These are phyloP conservation scores for Dione vanillae DNA, from an alignment of 2,888 invertebrate species.

Conservation along the genomic window DNA sequence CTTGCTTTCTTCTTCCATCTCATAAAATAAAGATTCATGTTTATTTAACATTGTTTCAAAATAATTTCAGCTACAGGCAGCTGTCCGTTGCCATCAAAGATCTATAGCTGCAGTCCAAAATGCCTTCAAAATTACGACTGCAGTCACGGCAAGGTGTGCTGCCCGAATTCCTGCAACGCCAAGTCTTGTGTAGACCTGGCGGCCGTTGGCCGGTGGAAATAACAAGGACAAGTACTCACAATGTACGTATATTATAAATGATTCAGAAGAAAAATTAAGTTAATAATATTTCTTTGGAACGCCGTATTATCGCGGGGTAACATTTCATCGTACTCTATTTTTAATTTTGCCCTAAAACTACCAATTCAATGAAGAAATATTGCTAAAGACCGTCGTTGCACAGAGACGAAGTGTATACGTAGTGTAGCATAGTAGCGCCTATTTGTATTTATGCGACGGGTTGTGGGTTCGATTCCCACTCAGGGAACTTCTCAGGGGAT, in stretches of 20 bases:
- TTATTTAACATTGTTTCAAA: background rate
- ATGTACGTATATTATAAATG: conserved; percentile 58
- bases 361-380: too few relatives aligned
- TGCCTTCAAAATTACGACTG: conserved; percentile 88
- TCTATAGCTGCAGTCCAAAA: conserved; percentile 87
- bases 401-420: too few relatives aligned
- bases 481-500: too few relatives aligned
- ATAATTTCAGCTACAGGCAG: conserved; percentile 59
- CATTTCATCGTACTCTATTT: too few relatives aligned
- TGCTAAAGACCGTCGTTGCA: too few relatives aligned
- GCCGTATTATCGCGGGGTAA: background rate
- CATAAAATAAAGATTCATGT: background rate
- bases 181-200: conserved; percentile 86
- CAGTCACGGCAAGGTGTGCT: conserved; percentile 87
- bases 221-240: conserved; percentile 62
- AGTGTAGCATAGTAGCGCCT: too few relatives aligned
- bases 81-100: conserved; percentile 87
- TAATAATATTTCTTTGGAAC: background rate
- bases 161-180: conserved; percentile 87
- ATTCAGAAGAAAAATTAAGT: too few relatives aligned
- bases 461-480: too few relatives aligned
- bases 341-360: too few relatives aligned
- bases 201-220: conserved; percentile 57
- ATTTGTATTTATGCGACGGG: too few relatives aligned
- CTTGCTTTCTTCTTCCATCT: too few relatives aligned